These are phyloP conservation scores for Aporophyla nigra DNA, from an alignment of 2,888 invertebrate genomes.

Conservation along the genomic window DNA sequence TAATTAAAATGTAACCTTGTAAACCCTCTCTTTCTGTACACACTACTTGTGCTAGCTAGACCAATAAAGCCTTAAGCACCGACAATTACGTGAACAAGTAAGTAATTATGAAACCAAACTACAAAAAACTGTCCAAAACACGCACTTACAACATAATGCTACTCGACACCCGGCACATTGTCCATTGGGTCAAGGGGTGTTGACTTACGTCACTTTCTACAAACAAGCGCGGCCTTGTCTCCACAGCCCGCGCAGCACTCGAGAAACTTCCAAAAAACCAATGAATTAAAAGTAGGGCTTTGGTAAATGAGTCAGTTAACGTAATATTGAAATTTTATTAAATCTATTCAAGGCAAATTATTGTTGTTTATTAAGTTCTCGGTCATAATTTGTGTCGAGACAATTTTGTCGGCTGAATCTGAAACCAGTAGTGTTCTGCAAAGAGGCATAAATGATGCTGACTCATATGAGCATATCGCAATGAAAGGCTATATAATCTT, in stretches of 20 bases:
- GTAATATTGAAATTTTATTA: background rate
- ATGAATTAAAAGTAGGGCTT: constrained; percentile 31
- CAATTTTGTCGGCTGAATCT: background rate
- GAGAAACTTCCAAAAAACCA: constrained; percentile 48
- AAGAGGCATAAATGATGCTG: background rate
- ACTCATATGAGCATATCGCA: background rate
- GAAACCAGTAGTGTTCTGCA: background rate
- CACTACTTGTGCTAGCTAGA: background rate
- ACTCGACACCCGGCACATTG: constrained; percentile 1
- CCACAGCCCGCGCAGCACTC: constrained; percentile 31
- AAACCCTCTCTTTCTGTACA: background rate
- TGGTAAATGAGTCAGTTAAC: background rate
- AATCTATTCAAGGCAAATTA: constrained; percentile 10
- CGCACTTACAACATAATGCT: constrained; percentile 28
- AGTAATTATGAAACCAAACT: constrained; percentile 31
- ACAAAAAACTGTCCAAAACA: constrained; percentile 7
- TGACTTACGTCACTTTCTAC: constrained; percentile 70
- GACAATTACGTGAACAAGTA: constrained; percentile 10
- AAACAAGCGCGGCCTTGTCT: constrained; percentile 62
- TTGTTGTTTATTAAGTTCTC: constrained; percentile 8
- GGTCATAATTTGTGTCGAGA: background rate
- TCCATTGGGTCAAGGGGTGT: constrained; percentile 65
- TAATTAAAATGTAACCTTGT: background rate
- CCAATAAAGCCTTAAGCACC: background rate
- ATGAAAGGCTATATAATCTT: background rate